Evolutionary conservation across 2,113 vertebrate species (phyloP), one percentile per base, ranked within the genome.

Genomic region (Datnioides undecimradiatus): DNA sequence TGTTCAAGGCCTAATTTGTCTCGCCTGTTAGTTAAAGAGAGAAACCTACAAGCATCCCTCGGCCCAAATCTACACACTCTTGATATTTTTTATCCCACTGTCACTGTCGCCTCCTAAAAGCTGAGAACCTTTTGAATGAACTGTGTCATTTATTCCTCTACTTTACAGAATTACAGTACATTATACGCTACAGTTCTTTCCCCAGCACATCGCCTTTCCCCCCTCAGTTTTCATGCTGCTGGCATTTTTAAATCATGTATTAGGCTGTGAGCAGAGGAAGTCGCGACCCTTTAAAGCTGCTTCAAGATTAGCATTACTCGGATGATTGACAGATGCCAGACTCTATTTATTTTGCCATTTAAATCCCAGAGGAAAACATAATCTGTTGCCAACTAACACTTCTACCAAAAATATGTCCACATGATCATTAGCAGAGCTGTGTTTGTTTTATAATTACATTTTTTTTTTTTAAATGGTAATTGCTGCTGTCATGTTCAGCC

Each of bases 251-350:
- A 63, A 64, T 68, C 19, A 2, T 25, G 45, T n/a, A 8, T 64
- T 55, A 70, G 38, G 48, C 54, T 54, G n/a, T 41, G 49, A 60
- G 33, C 23, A 0, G 55, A 64, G 57, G 29, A 25, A 75, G 71
- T 55, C 38, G 23, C 5, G 43, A 77, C 55, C 41, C 40, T 60
- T 66, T 62, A 62, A 65, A 69, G 58, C 36, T 13, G 34, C 33
- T 72, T 73, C 40, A 27, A 27, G 76, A 83, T 76, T 43, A 62
- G 14, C 51, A 4, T 76, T 46, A 36, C 34, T 73, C 6, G 43
- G 48, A 70, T 73, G 71, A 89, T 11, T 81, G 75, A 59, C 81
- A 79, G 51, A 49, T 63, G 52, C 60, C 62, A 65, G n/a, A 17
- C 41, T 72, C 21, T 36, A 36, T 81, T 64, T 67, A 67, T 60